Conservation (phyloP, 2,888 invertebrate genomes). For the Leptinotarsa haldemani region DNA sequence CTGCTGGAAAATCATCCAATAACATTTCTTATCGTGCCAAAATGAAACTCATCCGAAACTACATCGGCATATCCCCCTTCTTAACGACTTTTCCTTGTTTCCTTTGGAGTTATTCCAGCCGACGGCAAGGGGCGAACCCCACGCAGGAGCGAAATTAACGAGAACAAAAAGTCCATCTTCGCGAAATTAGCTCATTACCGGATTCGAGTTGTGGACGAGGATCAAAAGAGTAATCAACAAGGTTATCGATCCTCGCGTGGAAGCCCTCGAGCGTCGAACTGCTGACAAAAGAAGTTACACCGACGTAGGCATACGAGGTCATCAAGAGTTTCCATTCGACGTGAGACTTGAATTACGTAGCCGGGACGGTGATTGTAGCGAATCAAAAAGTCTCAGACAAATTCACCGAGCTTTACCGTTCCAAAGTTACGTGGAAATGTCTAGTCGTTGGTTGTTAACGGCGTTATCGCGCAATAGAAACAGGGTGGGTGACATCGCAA, state of each 20-base stretch:
- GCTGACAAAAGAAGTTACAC: constrained; percentile 12
- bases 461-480: too few species aligned
- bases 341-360: background rate
- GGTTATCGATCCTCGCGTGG: constrained; percentile 3
- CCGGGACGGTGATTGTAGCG: background rate
- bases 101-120: too few species aligned
- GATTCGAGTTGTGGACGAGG: constrained; percentile 2
- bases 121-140: too few species aligned
- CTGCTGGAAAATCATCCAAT: background rate
- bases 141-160: background rate
- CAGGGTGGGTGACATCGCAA: too few species aligned
- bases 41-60: too few species aligned
- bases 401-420: background rate
- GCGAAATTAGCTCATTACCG: constrained; percentile 14
- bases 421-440: too few species aligned
- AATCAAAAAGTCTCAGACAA: background rate
- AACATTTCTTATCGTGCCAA: too few species aligned
- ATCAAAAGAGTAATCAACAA: constrained; percentile 11
- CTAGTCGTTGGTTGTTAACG: too few species aligned
- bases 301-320: background rate
- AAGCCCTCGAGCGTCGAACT: background rate
- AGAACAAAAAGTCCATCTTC: constrained; percentile 9
- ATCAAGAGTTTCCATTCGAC: background rate
- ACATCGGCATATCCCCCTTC: too few species aligned
- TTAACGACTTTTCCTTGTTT: too few species aligned